phyloP scores from a whole-genome alignment of 2,888 invertebrate species.

The Oxystoma pomonae region DNA sequence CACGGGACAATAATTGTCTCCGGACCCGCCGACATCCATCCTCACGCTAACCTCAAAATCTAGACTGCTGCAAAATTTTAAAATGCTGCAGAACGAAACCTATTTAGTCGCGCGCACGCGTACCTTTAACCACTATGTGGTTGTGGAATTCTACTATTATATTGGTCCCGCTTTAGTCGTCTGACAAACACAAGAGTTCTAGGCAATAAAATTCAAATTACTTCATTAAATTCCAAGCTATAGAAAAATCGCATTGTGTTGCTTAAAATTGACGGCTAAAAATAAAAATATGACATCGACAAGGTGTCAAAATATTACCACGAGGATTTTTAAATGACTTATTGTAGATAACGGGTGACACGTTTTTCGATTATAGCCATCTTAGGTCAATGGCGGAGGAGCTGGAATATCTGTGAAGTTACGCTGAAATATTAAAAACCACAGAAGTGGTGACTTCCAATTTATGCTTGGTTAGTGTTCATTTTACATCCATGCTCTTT shows the following conservation, averaged over 20 bases:
- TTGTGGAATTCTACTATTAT: not conserved
- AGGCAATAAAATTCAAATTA: too few relatives aligned
- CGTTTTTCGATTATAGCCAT: not conserved
- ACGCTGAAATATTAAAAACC: too few relatives aligned
- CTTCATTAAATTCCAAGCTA: too few relatives aligned
- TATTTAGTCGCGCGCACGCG: not conserved
- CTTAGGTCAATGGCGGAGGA: not conserved
- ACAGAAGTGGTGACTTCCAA: too few relatives aligned
- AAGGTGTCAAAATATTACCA: not conserved
- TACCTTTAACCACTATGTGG: not conserved
- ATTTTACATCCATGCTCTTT: too few relatives aligned
- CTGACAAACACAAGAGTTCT: too few relatives aligned
- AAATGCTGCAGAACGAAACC: not conserved
- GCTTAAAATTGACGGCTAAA: too few relatives aligned
- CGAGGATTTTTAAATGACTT: not conserved
- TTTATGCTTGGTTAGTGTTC: too few relatives aligned
- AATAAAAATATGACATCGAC: too few relatives aligned
- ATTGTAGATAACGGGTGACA: not conserved
- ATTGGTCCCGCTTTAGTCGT: not conserved
- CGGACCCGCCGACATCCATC: slow-evolving; percentile 2
- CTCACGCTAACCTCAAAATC: slow-evolving; percentile 2
- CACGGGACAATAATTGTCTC: not conserved
- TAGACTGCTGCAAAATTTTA: slow-evolving; percentile 1
- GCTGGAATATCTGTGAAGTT: too few relatives aligned
- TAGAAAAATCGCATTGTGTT: too few relatives aligned